Conservation (phyloP, 2,888 invertebrate genomes). For the Lasioglossum vierecki region DNA sequence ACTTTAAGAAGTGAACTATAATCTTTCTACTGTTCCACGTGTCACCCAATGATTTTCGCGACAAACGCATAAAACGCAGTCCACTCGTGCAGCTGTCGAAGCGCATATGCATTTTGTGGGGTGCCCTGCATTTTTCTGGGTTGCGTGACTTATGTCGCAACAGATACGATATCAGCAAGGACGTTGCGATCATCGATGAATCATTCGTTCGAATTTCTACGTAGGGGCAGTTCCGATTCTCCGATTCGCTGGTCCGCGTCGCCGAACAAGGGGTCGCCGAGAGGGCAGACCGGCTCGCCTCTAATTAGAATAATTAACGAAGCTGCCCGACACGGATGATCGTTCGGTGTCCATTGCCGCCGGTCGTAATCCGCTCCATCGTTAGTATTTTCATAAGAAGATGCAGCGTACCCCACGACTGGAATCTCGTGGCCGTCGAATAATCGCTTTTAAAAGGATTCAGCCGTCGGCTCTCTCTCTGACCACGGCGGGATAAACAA, state of each 20-base stretch:
- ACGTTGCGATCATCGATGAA: background rate
- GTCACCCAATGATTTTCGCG: too few relatives aligned
- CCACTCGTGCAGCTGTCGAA: background rate
- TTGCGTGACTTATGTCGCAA: background rate
- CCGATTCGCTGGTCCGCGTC: constrained; percentile 3
- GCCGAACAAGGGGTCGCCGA: constrained; percentile 45
- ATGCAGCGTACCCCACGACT: constrained; percentile 36
- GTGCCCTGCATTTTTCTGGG: background rate
- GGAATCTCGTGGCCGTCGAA: constrained; percentile 40
- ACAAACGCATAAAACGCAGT: background rate
- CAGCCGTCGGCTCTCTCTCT: constrained; percentile 20
- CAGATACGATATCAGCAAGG: background rate
- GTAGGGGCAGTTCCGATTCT: background rate
- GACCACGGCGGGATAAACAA: constrained; percentile 35
- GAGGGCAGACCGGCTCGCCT: constrained; percentile 55
- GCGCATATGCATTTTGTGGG: background rate
- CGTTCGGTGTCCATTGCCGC: constrained; percentile 48
- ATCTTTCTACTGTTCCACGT: background rate
- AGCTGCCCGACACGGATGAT: constrained; percentile 57
- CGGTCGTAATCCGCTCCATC: constrained; percentile 21
- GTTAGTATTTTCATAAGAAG: constrained; percentile 54
- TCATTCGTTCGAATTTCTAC: background rate
- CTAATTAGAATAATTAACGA: constrained; percentile 75
- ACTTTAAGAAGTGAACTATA: background rate
- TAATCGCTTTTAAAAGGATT: constrained; percentile 54